These are phyloP conservation scores for Mizuhopecten yessoensis DNA, from an alignment of 1,140 invertebrate genomes.

Conservation along the genomic window DNA sequence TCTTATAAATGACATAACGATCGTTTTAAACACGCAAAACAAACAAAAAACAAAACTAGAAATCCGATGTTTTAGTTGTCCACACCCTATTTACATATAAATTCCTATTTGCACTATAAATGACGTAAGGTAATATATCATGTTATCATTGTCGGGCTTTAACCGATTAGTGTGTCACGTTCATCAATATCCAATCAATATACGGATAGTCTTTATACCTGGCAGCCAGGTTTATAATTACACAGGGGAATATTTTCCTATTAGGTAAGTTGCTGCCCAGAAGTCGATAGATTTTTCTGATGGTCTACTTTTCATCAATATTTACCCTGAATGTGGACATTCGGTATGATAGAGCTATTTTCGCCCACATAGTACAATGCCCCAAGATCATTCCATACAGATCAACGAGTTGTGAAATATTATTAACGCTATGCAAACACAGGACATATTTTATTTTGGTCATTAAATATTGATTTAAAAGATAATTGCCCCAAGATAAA, in stretches of 20 bases:
- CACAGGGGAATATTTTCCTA: not conserved
- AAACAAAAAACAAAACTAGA: too few species aligned
- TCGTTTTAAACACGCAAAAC: too few species aligned
- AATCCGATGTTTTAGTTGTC: too few species aligned
- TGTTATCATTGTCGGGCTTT: not conserved
- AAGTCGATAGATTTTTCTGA: not conserved
- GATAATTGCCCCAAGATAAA: not conserved
- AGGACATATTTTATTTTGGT: not conserved
- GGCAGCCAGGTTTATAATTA: not conserved
- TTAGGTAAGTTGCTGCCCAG: not conserved
- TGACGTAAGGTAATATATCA: not conserved
- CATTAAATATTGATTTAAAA: conserved; percentile 1
- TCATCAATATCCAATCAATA: not conserved
- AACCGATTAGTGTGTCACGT: not conserved
- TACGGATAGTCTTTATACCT: not conserved
- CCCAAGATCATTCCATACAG: not conserved
- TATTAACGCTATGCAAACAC: not conserved
- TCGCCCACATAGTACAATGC: not conserved
- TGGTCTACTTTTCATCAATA: not conserved
- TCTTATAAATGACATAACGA: too few species aligned
- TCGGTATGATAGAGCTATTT: conserved; percentile 5
- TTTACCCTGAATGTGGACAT: conserved; percentile 7
- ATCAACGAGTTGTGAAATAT: not conserved
- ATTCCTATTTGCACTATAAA: not conserved
- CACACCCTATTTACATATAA: too few species aligned